Percentiles rank a stretch among this genome's conserved stretches.
phyloP scores from a whole-genome alignment of 2,888 invertebrate genomes.

The Saturnia japonica region DNA sequence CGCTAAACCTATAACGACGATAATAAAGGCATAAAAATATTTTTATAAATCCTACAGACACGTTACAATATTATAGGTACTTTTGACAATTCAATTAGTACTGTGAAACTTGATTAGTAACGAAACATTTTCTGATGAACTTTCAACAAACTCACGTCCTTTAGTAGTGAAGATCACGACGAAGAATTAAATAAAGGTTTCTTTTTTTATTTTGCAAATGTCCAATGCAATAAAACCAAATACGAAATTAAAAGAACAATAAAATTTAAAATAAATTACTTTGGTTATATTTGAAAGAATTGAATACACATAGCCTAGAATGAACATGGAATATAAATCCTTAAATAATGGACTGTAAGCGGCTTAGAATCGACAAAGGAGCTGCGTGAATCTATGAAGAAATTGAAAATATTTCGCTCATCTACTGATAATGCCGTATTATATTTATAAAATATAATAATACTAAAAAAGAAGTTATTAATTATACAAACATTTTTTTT shows the following conservation, averaged over 20 bases:
- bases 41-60: too few species aligned
- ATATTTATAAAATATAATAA: neutral
- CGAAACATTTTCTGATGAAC: too few species aligned
- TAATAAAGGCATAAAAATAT: too few species aligned
- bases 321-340: conserved; percentile 35
- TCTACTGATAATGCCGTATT: neutral
- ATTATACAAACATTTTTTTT: too few species aligned
- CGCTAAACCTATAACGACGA: too few species aligned
- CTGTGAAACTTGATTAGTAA: neutral
- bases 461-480: neutral
- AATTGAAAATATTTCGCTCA: conserved; percentile 26
- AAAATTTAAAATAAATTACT: neutral
- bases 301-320: conserved; percentile 10
- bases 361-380: conserved; percentile 35
- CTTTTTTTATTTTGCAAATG: neutral
- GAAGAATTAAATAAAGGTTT: neutral
- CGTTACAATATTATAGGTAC: too few species aligned
- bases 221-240: neutral
- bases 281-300: neutral
- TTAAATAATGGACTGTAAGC: conserved; percentile 53
- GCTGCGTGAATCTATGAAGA: conserved; percentile 25
- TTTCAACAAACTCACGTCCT: neutral
- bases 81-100: too few species aligned
- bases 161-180: neutral
- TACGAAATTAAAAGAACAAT: neutral